Percentiles rank a stretch among this genome's conserved stretches.
Conservation (phyloP, 2,888 invertebrate species). For the Carterocephalus palaemon region DNA sequence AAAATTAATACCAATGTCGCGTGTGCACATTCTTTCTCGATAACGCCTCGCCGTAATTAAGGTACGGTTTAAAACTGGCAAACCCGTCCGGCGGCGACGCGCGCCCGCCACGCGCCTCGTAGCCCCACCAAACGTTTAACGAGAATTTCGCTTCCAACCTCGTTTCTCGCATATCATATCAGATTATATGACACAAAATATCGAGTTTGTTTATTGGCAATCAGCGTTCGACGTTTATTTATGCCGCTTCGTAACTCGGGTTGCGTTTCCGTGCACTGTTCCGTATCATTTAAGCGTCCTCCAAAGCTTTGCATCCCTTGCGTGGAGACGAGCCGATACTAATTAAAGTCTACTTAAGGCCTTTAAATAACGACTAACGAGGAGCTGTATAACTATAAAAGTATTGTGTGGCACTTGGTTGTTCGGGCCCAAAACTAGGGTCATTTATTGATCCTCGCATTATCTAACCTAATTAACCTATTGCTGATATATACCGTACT, state of each 20-base stretch:
- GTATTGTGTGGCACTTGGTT: constrained; percentile 31
- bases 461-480: constrained; percentile 36
- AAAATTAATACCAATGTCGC: constrained; percentile 79
- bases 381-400: constrained; percentile 69
- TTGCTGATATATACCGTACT: constrained; percentile 52
- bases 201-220: constrained; percentile 68
- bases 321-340: constrained; percentile 61
- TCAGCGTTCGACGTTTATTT: constrained; percentile 57
- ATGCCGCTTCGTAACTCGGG: constrained; percentile 46
- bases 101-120: constrained; percentile 65
- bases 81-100: constrained; percentile 48
- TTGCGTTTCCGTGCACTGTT: constrained; percentile 14
- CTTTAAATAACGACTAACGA: constrained; percentile 69
- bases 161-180: constrained; percentile 59
- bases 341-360: constrained; percentile 67
- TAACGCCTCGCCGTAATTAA: constrained; percentile 77
- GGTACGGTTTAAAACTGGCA: constrained; percentile 60
- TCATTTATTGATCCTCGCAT: constrained; percentile 54
- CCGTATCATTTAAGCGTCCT: constrained; percentile 17
- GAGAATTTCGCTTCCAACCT: constrained; percentile 57
- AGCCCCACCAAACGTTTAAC: constrained; percentile 51
- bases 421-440: constrained; percentile 45
- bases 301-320: constrained; percentile 31
- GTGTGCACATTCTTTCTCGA: constrained; percentile 79
- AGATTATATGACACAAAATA: constrained; percentile 63